Conservation (phyloP, 23 tunicate genomes). For the Ascidia mentula region DNA sequence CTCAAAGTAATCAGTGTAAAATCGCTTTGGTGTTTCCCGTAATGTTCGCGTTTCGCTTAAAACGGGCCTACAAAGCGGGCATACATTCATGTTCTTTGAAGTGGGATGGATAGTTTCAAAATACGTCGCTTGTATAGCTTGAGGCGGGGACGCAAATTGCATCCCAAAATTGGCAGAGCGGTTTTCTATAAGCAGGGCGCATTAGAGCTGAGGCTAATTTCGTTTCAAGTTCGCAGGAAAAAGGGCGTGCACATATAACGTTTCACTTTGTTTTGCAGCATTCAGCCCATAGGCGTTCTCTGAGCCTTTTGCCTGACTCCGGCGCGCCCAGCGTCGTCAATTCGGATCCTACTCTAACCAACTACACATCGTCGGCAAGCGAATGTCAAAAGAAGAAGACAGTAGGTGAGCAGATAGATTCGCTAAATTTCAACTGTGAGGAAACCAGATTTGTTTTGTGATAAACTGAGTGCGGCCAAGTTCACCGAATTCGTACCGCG, state of each 20-base stretch:
- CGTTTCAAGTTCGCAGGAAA: no score
- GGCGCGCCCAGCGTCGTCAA: neutral
- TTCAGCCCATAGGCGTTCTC: slow-evolving; percentile 4
- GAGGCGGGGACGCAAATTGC: no score
- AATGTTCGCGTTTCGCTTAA: no score
- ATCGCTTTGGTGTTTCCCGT: no score
- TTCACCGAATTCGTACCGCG: neutral
- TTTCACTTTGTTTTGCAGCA: slow-evolving; percentile 7
- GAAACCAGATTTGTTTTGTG: neutral
- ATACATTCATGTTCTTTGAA: no score
- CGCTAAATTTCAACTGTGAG: neutral
- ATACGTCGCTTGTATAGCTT: no score
- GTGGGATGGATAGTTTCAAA: no score
- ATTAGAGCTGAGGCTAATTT: no score
- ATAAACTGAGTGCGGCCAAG: neutral
- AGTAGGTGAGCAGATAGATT: neutral
- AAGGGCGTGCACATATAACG: neutral
- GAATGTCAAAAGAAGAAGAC: neutral
- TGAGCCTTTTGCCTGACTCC: neutral
- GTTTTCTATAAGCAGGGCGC: no score
- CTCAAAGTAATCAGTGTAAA: no score
- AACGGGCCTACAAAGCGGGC: no score
- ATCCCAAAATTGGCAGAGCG: no score
- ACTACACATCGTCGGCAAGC: neutral
- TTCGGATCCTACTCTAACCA: neutral